phyloP scores from a whole-genome alignment of 2,797 vertebrate genomes.

The Macropus fuliginosus region DNA sequence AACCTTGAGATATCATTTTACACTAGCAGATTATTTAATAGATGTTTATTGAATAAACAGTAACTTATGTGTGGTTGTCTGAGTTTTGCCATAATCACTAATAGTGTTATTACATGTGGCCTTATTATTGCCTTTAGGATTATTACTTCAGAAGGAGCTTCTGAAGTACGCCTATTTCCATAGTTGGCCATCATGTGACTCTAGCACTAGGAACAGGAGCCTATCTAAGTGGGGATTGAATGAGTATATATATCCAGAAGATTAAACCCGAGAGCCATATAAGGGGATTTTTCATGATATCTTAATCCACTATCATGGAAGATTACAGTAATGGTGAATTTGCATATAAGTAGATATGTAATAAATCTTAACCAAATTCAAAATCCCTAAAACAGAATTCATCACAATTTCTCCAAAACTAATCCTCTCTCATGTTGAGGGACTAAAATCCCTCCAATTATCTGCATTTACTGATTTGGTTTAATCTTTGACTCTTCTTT shows the following conservation, averaged over 20 bases:
- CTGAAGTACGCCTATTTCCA: background rate
- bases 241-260: background rate
- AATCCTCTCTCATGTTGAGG: background rate
- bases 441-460: background rate
- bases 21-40: background rate
- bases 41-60: background rate
- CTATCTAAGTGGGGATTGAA: background rate
- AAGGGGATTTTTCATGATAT: background rate
- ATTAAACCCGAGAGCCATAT: background rate
- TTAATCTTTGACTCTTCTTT: background rate
- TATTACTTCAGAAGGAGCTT: background rate
- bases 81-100: background rate
- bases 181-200: background rate
- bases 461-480: background rate
- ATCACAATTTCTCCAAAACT: background rate
- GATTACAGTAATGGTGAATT: background rate
- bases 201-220: background rate
- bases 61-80: background rate
- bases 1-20: background rate
- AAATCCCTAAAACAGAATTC: background rate
- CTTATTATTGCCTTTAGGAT: background rate
- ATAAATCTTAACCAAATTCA: background rate
- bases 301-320: too few species aligned
- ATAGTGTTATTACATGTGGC: background rate
- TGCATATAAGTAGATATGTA: background rate